Percentiles rank a stretch among this genome's conserved stretches.
Evolutionary conservation across 2,888 invertebrate species (phyloP).

Genomic region (Poecilobothrus nobilitatus): DNA sequence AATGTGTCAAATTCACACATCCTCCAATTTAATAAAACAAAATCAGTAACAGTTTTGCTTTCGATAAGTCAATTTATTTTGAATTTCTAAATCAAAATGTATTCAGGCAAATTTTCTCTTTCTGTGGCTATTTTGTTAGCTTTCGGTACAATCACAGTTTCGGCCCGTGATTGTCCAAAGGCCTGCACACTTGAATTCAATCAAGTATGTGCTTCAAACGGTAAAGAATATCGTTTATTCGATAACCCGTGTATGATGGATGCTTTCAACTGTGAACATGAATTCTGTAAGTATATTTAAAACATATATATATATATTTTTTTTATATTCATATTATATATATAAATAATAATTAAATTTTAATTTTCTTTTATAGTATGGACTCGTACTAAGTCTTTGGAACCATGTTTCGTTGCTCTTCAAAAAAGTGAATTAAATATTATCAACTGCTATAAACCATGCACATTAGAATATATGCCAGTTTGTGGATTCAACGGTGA

Average conservation of each 20-base stretch:
- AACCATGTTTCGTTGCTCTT: neutral
- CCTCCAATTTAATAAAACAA: neutral
- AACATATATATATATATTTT: neutral
- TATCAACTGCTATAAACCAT: neutral
- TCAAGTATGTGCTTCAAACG: conserved; percentile 5
- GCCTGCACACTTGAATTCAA: conserved; percentile 8
- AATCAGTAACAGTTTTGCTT: conserved; percentile 3
- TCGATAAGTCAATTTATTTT: neutral
- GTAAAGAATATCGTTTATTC: conserved; percentile 1
- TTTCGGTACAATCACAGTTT: neutral
- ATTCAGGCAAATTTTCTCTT: neutral
- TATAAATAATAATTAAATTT: neutral
- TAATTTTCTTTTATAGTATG: neutral
- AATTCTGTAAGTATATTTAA: neutral
- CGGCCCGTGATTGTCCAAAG: neutral
- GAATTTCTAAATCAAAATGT: neutral
- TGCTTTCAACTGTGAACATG: neutral
- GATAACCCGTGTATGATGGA: neutral
- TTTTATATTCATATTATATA: neutral
- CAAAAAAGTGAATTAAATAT: neutral
- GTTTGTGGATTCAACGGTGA: conserved; percentile 3
- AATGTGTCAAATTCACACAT: conserved; percentile 1
- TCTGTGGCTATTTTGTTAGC: conserved; percentile 2
- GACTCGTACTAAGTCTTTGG: neutral
- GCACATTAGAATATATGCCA: conserved; percentile 2